Conservation (phyloP, 2,888 invertebrate species). For the Drosophila subquinaria region DNA sequence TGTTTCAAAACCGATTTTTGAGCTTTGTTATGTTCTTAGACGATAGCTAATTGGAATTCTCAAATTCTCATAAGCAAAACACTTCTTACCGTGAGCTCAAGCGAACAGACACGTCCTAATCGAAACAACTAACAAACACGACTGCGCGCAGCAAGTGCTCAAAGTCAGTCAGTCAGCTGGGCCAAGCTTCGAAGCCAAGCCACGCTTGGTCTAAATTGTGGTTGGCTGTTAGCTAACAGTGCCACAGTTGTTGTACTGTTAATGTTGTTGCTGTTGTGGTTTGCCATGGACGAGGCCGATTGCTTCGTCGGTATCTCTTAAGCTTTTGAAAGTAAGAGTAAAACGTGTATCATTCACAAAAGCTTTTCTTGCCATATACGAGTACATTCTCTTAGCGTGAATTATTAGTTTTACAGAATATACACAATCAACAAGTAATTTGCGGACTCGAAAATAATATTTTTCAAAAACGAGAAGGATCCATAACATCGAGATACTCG, state of each 20-base stretch:
- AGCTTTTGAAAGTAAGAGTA: conserved; percentile 79
- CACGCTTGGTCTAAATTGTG: conserved; percentile 33
- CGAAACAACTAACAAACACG: conserved; percentile 72
- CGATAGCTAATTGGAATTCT: conserved; percentile 10
- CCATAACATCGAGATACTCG: neutral
- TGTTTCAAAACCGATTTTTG: conserved; percentile 9
- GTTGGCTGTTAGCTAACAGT: conserved; percentile 59
- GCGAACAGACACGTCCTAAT: conserved; percentile 73
- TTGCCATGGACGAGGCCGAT: conserved; percentile 7
- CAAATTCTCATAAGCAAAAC: conserved; percentile 16
- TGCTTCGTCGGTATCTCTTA: conserved; percentile 58
- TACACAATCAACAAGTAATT: neutral
- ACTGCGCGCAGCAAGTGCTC: conserved; percentile 70
- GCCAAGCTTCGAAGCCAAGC: conserved; percentile 30
- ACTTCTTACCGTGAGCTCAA: conserved; percentile 74
- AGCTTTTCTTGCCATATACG: conserved; percentile 21
- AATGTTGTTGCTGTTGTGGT: conserved; percentile 2
- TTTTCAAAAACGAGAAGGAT: neutral
- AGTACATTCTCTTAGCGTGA: conserved; percentile 9
- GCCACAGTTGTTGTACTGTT: conserved; percentile 30
- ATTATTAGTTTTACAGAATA: neutral
- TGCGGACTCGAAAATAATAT: neutral
- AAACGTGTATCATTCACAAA: conserved; percentile 47
- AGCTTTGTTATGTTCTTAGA: conserved; percentile 13
- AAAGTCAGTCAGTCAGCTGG: conserved; percentile 58